A percentile compares a stretch with the other conserved stretches of the same genome.
Conservation (phyloP, 64 coral and sea anemone genomes). For the Porites australiensis region DNA sequence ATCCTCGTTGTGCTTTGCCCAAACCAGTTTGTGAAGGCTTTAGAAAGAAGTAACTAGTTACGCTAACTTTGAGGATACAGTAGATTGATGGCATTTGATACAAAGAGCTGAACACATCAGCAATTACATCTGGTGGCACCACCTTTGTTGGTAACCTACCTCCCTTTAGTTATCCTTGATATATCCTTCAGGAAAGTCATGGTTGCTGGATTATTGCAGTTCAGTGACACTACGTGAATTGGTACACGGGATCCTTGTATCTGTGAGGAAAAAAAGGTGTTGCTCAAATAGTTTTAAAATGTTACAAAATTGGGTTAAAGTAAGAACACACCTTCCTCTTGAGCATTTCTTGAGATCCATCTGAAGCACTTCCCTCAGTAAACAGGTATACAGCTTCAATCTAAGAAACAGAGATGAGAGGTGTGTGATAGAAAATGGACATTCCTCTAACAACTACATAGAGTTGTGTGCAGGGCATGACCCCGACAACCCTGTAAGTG, state of each 20-base stretch:
- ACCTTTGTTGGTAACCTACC: slow-evolving; percentile 3
- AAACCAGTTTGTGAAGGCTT: too few species aligned
- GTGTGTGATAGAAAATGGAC: neutral
- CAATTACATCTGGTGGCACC: neutral
- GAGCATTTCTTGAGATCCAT: slow-evolving; percentile 88
- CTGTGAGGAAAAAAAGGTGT: neutral
- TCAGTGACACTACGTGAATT: slow-evolving; percentile 84
- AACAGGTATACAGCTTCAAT: slow-evolving; percentile 93
- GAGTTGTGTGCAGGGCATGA: too few species aligned
- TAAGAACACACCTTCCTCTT: slow-evolving; percentile 80
- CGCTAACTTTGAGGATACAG: too few species aligned
- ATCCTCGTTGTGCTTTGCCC: too few species aligned
- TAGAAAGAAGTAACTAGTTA: too few species aligned
- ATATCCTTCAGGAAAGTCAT: slow-evolving; percentile 82
- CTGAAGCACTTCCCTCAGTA: slow-evolving; percentile 84
- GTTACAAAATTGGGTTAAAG: too few species aligned
- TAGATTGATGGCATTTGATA: too few species aligned
- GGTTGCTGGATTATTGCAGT: slow-evolving; percentile 85
- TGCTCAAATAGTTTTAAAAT: too few species aligned
- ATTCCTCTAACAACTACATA: neutral
- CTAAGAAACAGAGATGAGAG: neutral
- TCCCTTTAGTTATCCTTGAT: slow-evolving; percentile 64
- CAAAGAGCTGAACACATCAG: neutral
- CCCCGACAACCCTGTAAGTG: too few species aligned
- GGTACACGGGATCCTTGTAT: slow-evolving; percentile 83